Evolutionary conservation across 53 echinoderm and acorn worm genomes (phyloP).

Genomic region (Echinarachnius parma): DNA sequence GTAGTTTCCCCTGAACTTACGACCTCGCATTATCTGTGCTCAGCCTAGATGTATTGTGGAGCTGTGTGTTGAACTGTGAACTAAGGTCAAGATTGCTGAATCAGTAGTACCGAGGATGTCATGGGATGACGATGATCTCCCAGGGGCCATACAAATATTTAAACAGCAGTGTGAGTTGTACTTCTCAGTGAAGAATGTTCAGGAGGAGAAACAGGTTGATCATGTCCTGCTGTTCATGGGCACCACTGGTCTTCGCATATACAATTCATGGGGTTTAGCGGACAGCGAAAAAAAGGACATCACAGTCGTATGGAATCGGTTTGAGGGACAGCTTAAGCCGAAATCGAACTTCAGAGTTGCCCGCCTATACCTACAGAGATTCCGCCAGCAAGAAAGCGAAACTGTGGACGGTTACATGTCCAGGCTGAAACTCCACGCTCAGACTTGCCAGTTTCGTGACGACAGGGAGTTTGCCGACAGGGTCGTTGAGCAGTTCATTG

Average conservation of each 20-base stretch:
- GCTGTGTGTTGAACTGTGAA: too few species aligned
- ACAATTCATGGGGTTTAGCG: too few species aligned
- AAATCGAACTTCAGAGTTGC: conserved; percentile 49
- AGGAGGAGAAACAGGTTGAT: conserved; percentile 45
- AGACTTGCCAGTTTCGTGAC: conserved; percentile 44
- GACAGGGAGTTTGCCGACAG: conserved; percentile 50
- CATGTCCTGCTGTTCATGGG: conserved; percentile 54
- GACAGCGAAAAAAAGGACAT: too few species aligned
- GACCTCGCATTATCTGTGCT: too few species aligned
- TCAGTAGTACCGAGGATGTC: too few species aligned
- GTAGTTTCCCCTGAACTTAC: too few species aligned
- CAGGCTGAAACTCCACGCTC: conserved; percentile 47
- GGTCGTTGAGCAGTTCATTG: conserved; percentile 63
- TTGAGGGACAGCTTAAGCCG: conserved; percentile 28
- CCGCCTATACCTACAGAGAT: conserved; percentile 52
- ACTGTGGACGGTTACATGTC: conserved; percentile 54
- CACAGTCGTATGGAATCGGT: too few species aligned
- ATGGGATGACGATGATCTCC: too few species aligned
- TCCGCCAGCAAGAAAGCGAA: conserved; percentile 41
- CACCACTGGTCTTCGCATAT: conserved; percentile 34
- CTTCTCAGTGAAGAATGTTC: conserved; percentile 9
- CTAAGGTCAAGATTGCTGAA: too few species aligned
- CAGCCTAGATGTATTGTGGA: too few species aligned
- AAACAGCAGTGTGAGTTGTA: conserved; percentile 18
- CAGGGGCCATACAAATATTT: too few species aligned